Evolutionary conservation across 2,888 invertebrate genomes (phyloP).

Genomic region (Galerucella calmariensis): DNA sequence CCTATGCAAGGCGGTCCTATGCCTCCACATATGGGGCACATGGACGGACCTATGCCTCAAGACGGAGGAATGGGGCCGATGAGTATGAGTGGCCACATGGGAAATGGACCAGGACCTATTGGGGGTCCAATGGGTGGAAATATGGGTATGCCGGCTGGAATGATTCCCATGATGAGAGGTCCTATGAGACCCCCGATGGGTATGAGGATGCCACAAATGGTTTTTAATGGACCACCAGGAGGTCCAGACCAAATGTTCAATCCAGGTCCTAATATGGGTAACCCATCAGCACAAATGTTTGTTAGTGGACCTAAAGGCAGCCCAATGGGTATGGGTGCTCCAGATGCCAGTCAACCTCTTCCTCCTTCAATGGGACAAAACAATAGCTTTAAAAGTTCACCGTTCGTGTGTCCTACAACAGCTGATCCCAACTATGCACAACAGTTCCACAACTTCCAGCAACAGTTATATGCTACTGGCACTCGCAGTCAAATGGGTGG

Average conservation of each 20-base stretch:
- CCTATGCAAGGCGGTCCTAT: slow-evolving; percentile 65
- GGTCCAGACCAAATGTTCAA: slow-evolving; percentile 58
- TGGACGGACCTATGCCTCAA: slow-evolving; percentile 62
- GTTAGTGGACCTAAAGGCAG: slow-evolving; percentile 70
- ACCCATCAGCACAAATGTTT: slow-evolving; percentile 70
- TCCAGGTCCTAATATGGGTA: slow-evolving; percentile 62
- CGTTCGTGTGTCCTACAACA: slow-evolving; percentile 86
- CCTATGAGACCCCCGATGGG: slow-evolving; percentile 65
- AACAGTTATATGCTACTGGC: slow-evolving; percentile 91
- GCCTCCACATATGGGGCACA: slow-evolving; percentile 65
- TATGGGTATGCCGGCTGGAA: slow-evolving; percentile 63
- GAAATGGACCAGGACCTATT: slow-evolving; percentile 57
- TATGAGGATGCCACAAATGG: slow-evolving; percentile 61
- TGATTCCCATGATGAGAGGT: slow-evolving; percentile 63
- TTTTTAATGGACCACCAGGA: slow-evolving; percentile 62
- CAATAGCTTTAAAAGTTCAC: slow-evolving; percentile 78
- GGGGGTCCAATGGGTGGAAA: slow-evolving; percentile 61
- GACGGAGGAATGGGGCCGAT: slow-evolving; percentile 67
- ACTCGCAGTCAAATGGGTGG: slow-evolving; percentile 73
- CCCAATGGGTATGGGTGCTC: slow-evolving; percentile 69
- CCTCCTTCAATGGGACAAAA: slow-evolving; percentile 83
- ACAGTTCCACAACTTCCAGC: slow-evolving; percentile 96
- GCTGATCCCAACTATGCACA: slow-evolving; percentile 93
- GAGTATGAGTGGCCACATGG: slow-evolving; percentile 64
- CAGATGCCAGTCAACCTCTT: slow-evolving; percentile 77